phyloP scores from a whole-genome alignment of 2,113 vertebrate genomes.

The Xerus inauris region DNA sequence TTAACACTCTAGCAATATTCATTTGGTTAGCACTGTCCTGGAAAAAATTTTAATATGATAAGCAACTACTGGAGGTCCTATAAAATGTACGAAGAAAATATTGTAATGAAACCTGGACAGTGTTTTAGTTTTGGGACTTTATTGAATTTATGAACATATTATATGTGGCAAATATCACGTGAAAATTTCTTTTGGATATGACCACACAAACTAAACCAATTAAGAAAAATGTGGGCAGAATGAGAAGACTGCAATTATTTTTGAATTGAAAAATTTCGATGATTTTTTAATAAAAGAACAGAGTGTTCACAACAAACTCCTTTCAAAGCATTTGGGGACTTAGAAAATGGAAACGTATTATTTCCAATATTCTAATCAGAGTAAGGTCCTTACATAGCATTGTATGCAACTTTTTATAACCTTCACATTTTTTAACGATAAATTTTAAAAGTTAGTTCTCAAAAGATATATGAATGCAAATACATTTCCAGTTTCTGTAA shows the following conservation, averaged over 20 bases:
- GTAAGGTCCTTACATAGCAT: not conserved
- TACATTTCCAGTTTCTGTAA: not conserved
- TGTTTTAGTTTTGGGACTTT: conserved; percentile 74
- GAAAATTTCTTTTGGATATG: conserved; percentile 68
- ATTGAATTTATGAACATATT: conserved; percentile 71
- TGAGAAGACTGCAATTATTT: not conserved
- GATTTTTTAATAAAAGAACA: not conserved
- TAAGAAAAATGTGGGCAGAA: not conserved
- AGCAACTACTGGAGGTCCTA: conserved; percentile 33
- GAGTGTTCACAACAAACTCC: not conserved
- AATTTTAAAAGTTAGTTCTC: not conserved
- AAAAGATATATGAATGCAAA: not conserved
- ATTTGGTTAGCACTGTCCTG: conserved; percentile 47
- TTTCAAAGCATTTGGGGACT: conserved; percentile 9
- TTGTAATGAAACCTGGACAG: conserved; percentile 70
- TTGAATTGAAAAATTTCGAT: not conserved
- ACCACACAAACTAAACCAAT: not conserved
- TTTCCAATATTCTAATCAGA: not conserved
- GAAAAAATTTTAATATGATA: conserved; percentile 68
- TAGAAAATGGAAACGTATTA: not conserved
- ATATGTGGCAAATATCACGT: not conserved
- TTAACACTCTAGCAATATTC: conserved; percentile 60
- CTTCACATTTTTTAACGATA: conserved; percentile 1
- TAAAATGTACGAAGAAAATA: not conserved
- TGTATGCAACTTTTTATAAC: not conserved